phyloP scores from a whole-genome alignment of 2,113 vertebrate species.

The Cyanoliseus patagonus region DNA sequence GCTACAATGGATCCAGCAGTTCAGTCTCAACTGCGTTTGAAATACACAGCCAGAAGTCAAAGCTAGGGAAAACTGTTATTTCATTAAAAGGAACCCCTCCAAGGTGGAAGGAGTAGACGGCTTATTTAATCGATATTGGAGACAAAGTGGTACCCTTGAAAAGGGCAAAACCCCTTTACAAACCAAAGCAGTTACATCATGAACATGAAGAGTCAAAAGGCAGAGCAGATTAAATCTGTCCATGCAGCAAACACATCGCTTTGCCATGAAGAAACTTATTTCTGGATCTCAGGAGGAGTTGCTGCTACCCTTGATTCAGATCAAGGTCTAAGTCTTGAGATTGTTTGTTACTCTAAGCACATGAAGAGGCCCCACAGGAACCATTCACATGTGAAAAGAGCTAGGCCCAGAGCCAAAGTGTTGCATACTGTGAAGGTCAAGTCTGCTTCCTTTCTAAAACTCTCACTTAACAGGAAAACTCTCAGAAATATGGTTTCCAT shows the following conservation, averaged over 20 bases:
- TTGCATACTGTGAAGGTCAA: conserved; percentile 48
- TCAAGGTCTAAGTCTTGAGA: conserved; percentile 26
- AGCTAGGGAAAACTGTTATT: background rate
- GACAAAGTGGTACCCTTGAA: background rate
- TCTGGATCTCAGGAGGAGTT: background rate
- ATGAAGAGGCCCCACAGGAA: conserved; percentile 53
- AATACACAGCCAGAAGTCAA: background rate
- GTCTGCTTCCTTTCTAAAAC: background rate
- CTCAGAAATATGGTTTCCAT: background rate
- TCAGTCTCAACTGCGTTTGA: background rate
- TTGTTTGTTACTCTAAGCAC: conserved; percentile 66
- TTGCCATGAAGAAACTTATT: background rate
- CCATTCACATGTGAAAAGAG: conserved; percentile 62
- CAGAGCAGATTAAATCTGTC: background rate
- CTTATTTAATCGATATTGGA: background rate
- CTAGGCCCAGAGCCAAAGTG: conserved; percentile 55
- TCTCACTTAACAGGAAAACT: background rate
- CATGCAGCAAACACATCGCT: background rate
- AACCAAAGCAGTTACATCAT: background rate
- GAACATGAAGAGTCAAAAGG: background rate
- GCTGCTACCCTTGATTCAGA: conserved; percentile 5
- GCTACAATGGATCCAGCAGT: background rate
- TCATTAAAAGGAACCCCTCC: background rate
- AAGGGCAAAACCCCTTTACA: background rate
- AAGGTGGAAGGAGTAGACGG: background rate